Evolutionary conservation across 2,888 invertebrate species (phyloP), one percentile per base, ranked within the genome.

Genomic region (Epinotia brunnichana): DNA sequence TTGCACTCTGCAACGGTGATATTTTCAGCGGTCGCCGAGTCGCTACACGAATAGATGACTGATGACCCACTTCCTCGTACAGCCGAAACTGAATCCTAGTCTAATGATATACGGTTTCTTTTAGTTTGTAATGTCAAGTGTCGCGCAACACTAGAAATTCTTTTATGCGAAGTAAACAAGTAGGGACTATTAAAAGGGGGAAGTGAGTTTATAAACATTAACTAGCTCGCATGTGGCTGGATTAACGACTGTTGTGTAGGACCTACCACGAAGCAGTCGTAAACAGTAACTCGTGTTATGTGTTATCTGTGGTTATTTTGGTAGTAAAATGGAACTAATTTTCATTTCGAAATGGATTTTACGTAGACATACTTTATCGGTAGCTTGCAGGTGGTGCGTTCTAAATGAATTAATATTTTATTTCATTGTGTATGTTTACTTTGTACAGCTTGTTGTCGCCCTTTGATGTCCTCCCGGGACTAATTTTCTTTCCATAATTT

Each of bases 1-100:
- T n/a, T 92, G 92, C 92, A 92, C 83, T 79, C 86, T 92, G 92
- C 92, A 92, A 81, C 82, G 79, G 79, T 76, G 82, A 80, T 90
- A 92, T 91, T 91, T 92, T 87, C 80, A 86, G 86, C 87, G 83
- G 83, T 83, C 87, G 79, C 76, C 86, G 87, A 82, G 85, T 85
- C 81, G 79, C 85, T 82, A 83, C 83, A 83, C 88, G 91, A 92
- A 92, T 92, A 92, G 88, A 87, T 79, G 80, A 83, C 78, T 79
- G 80, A 81, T 91, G 92, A 91, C 92, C 92, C 83, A 93, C 81
- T 89, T 92, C 83, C 82, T 75, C 69, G 69, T 77, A 70, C 80
- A 81, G 70, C 74, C 76, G 24, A 85, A 85, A 84, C 79, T 76
- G 76, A 74, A 68, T 76, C 74, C 78, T 83, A 79, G 74, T 66